Evolutionary conservation across 2,113 vertebrate species (phyloP).

Genomic region (Pelusios castaneus): DNA sequence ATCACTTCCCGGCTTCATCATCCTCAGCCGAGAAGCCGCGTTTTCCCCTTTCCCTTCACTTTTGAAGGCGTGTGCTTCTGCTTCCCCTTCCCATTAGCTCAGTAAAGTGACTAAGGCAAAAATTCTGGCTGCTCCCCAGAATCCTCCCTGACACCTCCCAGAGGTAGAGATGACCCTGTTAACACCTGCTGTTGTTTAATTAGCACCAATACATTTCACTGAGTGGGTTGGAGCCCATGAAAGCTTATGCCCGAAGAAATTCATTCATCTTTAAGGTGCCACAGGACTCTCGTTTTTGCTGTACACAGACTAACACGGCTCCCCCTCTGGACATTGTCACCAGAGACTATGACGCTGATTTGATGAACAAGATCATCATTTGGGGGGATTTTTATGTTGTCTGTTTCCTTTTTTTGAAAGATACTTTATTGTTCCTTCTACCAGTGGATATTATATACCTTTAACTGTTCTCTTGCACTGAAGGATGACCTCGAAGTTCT

Average conservation of each 20-base stretch:
- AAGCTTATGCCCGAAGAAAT: too few relatives aligned
- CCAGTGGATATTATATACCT: not conserved
- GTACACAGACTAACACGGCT: too few relatives aligned
- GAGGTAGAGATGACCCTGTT: not conserved
- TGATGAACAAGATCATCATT: not conserved
- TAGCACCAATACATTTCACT: not conserved
- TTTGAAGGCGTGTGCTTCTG: not conserved
- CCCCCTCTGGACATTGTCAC: too few relatives aligned
- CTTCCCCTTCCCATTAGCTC: not conserved
- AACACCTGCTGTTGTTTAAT: not conserved
- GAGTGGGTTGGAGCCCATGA: too few relatives aligned
- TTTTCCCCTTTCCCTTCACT: conserved; percentile 17
- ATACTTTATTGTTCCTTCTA: not conserved
- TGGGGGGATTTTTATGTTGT: not conserved
- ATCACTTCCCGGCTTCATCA: conserved; percentile 48
- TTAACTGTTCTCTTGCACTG: not conserved
- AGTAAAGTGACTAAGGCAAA: not conserved
- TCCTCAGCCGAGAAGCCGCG: conserved; percentile 6
- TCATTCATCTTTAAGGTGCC: too few relatives aligned
- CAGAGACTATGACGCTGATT: not conserved
- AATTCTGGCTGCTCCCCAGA: not conserved
- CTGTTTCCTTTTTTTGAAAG: not conserved
- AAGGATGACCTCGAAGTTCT: too few relatives aligned
- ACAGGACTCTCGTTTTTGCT: too few relatives aligned
- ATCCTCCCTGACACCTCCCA: not conserved